Base-by-base conservation (phyloP, 1,140 invertebrate genomes). In the Drosophila arawakana region DNA sequence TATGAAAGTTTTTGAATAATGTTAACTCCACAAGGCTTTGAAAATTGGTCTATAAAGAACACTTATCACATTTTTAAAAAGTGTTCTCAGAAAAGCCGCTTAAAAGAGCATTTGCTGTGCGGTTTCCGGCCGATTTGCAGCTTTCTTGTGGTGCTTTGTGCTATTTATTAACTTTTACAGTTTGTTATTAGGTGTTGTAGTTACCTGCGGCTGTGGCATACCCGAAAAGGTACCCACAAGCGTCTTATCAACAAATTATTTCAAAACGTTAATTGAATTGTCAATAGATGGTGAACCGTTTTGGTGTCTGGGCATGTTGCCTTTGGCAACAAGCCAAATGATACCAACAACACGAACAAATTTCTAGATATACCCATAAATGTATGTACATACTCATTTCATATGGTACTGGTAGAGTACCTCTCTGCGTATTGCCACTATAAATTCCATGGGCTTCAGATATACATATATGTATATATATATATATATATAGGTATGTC, bases 191-290 rank as follows among this genome's bases (percentile, higher is more conserved):
- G 54, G 39, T 74, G 44, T 73, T 73, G 71, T 68, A 63, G 37
- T n/a, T n/a, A 44, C n/a, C 50, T 39, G 44, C 21, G n/a, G 46
- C 41, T 59, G 62, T 37, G 66, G 75, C 55, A 66, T 50, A 49
- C 57, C 74, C 41, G 58, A 81, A 81, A 69, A 58, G 39, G 9
- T 44, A 41, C 54, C 54, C 37, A 63, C 41, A 25, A 11, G 25
- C 41, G 58, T 18, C 83, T 86, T 88, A 86, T 86, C 82, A 82
- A 60, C 60, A 88, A 86, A 88, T 77, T 76, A 86, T 86, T 88
- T 86, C 69, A 88, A 86, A 86, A 88, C 82, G 76, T 88, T 86
- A 86, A 86, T 86, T 86, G 83, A 86, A 86, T 86, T 86, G 82
- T 86, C 82, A 86, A 86, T 88, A 86, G 83, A 88, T 88, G 83